Evolutionary conservation across 2,113 vertebrate species (phyloP).

Genomic region (Ptilonorhynchus violaceus): DNA sequence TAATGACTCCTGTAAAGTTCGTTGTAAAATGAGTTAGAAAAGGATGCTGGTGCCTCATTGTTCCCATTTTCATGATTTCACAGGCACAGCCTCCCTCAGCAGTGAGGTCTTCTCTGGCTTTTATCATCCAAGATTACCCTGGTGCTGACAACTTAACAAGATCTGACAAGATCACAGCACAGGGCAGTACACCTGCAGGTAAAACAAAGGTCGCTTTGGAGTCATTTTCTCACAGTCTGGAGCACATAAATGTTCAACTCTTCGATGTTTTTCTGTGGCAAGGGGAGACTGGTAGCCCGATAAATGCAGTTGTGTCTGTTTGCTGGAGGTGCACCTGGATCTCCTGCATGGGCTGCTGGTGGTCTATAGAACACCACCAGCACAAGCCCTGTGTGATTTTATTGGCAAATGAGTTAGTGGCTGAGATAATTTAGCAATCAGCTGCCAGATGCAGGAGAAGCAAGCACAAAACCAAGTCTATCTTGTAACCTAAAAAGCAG

Average conservation of each 20-base stretch:
- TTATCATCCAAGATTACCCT: constrained; percentile 20
- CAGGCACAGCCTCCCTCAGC: not conserved
- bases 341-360: not conserved
- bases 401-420: not conserved
- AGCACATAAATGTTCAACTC: not conserved
- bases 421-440: not conserved
- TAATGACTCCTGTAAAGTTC: not conserved
- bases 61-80: constrained; percentile 1
- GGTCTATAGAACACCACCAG: not conserved
- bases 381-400: not conserved
- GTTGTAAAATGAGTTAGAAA: not conserved
- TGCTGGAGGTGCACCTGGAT: not conserved
- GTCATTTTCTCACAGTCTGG: constrained; percentile 43
- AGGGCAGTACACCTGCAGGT: constrained; percentile 45
- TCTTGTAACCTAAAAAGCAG: not conserved
- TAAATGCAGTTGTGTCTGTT: not conserved
- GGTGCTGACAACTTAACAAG: constrained; percentile 41
- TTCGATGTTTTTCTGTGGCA: not conserved
- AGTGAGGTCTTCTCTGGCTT: constrained; percentile 30
- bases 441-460: not conserved
- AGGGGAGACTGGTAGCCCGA: not conserved
- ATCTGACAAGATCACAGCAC: constrained; percentile 53
- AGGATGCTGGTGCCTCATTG: not conserved
- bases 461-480: not conserved
- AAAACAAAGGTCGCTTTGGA: constrained; percentile 38